Evolutionary conservation across 1,140 invertebrate genomes (phyloP).

Genomic region (Latrodectus geometricus): DNA sequence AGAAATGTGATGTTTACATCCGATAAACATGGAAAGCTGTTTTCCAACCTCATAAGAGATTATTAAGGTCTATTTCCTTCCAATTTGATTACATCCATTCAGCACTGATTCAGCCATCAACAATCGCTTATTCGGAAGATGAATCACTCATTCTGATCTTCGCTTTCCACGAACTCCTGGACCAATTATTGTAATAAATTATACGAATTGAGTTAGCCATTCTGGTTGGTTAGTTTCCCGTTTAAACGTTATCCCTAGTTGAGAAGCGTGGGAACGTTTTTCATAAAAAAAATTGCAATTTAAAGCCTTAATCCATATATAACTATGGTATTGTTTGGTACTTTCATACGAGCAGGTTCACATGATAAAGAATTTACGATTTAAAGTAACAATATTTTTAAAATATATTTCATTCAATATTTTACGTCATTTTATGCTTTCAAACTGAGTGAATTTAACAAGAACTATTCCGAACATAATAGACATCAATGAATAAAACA

Average conservation of each 20-base stretch:
- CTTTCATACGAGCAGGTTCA: too few relatives aligned
- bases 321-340: too few relatives aligned
- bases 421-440: too few relatives aligned
- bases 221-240: constrained; percentile 35
- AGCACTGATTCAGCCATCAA: constrained; percentile 15
- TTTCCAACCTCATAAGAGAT: constrained; percentile 33
- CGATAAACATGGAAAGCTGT: neutral
- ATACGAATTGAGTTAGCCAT: constrained; percentile 34
- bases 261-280: neutral
- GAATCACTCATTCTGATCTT: constrained; percentile 46
- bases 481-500: too few relatives aligned
- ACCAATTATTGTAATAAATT: constrained; percentile 60
- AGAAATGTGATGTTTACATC: constrained; percentile 14
- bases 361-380: too few relatives aligned
- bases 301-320: neutral
- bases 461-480: too few relatives aligned
- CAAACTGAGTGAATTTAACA: too few relatives aligned
- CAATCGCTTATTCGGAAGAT: constrained; percentile 36
- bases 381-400: too few relatives aligned
- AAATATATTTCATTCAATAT: too few relatives aligned
- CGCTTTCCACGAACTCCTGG: constrained; percentile 26
- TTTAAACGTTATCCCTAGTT: neutral
- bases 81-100: constrained; percentile 37
- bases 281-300: neutral
- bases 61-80: constrained; percentile 45